phyloP scores from a whole-genome alignment of 1,140 invertebrate genomes.

The Kradibia gibbosae region DNA sequence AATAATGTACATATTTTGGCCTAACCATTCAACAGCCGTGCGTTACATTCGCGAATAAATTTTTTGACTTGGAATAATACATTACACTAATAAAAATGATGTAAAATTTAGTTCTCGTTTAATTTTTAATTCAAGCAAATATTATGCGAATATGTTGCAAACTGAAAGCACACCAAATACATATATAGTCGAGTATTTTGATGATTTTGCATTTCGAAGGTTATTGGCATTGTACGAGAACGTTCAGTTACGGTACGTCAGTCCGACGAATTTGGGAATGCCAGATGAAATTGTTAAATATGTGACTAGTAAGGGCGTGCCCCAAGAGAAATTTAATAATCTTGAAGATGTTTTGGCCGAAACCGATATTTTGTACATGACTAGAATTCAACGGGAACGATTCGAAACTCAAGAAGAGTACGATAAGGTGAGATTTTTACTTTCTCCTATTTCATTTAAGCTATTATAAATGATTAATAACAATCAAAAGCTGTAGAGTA shows the following conservation, averaged over 20 bases:
- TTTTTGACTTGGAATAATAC: not conserved
- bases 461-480: not conserved
- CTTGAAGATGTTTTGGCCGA: conserved; percentile 91
- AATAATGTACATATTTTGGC: not conserved
- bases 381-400: conserved; percentile 95
- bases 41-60: not conserved
- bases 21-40: not conserved
- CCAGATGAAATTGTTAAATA: conserved; percentile 88
- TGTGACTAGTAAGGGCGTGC: conserved; percentile 83
- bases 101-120: not conserved
- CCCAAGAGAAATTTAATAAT: conserved; percentile 80
- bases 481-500: too few species aligned
- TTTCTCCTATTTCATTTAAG: not conserved
- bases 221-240: conserved; percentile 89
- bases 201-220: conserved; percentile 61
- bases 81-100: not conserved
- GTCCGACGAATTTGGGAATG: conserved; percentile 90
- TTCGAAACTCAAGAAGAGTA: conserved; percentile 91
- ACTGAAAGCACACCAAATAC: not conserved
- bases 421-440: conserved; percentile 77
- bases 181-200: conserved; percentile 15
- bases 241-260: conserved; percentile 91
- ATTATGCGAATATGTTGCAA: not conserved
- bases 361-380: conserved; percentile 98
- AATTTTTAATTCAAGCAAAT: not conserved